Conservation (phyloP, 1,140 invertebrate species). For the Eufriesea mexicana region DNA sequence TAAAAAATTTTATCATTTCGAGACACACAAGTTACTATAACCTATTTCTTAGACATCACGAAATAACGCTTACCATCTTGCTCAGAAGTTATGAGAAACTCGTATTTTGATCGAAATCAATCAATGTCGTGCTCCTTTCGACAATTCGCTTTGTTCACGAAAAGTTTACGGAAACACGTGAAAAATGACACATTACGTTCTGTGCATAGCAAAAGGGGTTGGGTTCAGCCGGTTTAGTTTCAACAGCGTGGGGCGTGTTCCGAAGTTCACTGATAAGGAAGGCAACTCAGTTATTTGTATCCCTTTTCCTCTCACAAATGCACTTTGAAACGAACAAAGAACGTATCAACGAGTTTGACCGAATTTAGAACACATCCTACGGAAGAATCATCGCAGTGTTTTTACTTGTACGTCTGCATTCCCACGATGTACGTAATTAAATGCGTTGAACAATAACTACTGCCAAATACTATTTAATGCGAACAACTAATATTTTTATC, state of each 20-base stretch:
- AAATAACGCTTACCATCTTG: conserved; percentile 47
- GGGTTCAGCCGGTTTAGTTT: conserved; percentile 50
- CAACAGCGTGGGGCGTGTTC: conserved; percentile 46
- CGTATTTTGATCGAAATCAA: background rate
- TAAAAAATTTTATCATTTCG: conserved; percentile 15
- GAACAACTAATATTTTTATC: background rate
- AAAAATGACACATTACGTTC: conserved; percentile 60
- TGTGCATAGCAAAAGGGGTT: conserved; percentile 41
- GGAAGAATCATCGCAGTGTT: conserved; percentile 2
- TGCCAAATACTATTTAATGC: background rate
- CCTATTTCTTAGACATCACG: background rate
- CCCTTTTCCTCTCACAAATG: too few relatives aligned
- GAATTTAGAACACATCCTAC: conserved; percentile 17
- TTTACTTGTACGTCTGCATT: conserved; percentile 13
- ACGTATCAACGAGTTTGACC: background rate
- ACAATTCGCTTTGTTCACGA: conserved; percentile 19
- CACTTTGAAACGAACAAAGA: background rate
- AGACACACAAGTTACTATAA: conserved; percentile 19
- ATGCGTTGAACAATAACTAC: background rate
- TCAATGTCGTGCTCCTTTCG: background rate
- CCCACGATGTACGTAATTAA: background rate
- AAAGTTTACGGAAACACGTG: conserved; percentile 33
- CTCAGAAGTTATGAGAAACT: conserved; percentile 6
- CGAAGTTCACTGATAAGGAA: conserved; percentile 42
- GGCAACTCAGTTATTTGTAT: background rate